Conservation (phyloP, 2,797 vertebrate species). For the Toxotes lorentzi region DNA sequence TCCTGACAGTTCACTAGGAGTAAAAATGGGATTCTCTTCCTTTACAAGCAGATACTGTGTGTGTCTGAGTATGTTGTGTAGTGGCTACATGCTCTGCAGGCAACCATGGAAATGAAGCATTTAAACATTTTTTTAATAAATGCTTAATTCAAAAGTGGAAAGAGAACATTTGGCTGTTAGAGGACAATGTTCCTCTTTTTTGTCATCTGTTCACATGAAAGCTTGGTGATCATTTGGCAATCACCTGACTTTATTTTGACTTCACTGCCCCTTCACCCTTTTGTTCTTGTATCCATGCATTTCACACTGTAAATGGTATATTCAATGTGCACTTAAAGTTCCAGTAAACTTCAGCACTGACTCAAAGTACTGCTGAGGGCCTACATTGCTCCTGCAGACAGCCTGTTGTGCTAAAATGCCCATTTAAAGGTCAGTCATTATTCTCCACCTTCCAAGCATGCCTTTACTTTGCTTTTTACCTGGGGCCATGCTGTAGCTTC, state of each 20-base stretch:
- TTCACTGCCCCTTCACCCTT: slow-evolving; percentile 1
- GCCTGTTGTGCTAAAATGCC: slow-evolving; percentile 50
- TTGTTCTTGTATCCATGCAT: neutral
- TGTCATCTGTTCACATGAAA: slow-evolving; percentile 26
- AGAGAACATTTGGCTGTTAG: neutral
- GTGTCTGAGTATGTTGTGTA: neutral
- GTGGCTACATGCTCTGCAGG: neutral
- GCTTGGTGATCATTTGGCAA: slow-evolving; percentile 40
- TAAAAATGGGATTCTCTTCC: slow-evolving; percentile 19
- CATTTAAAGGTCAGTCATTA: slow-evolving; percentile 62
- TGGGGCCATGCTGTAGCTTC: slow-evolving; percentile 58
- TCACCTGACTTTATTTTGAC: slow-evolving; percentile 38
- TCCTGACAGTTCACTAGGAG: slow-evolving; percentile 18
- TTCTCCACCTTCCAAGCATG: slow-evolving; percentile 62
- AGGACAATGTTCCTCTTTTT: slow-evolving; percentile 25
- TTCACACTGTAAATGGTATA: neutral
- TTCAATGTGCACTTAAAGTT: neutral
- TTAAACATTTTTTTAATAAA: slow-evolving; percentile 25
- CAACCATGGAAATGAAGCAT: slow-evolving; percentile 15
- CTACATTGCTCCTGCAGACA: slow-evolving; percentile 32
- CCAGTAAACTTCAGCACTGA: slow-evolving; percentile 2
- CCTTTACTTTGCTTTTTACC: slow-evolving; percentile 74
- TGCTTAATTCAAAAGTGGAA: slow-evolving; percentile 11
- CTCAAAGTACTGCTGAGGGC: slow-evolving; percentile 20
- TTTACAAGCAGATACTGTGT: neutral